phyloP scores from a whole-genome alignment of 2,888 invertebrate species.

The Acleris emargana region DNA sequence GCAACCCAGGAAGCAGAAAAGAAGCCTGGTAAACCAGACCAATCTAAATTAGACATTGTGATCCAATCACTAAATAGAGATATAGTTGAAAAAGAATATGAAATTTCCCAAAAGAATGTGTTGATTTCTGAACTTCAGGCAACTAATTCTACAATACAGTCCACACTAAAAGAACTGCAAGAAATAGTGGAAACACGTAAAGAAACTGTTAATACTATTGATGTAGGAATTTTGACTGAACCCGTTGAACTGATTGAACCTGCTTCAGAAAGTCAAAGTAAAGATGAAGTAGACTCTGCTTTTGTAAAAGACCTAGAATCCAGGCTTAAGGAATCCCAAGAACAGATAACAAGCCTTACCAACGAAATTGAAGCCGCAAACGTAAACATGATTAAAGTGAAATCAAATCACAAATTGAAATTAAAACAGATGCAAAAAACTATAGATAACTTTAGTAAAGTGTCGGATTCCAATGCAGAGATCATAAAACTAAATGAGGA shows the following conservation, averaged over 20 bases:
- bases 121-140: slow-evolving; percentile 65
- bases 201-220: slow-evolving; percentile 46
- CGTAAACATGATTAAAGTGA: slow-evolving; percentile 90
- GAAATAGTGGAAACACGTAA: slow-evolving; percentile 38
- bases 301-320: slow-evolving; percentile 62
- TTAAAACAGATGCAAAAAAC: slow-evolving; percentile 90
- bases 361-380: slow-evolving; percentile 89
- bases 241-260: slow-evolving; percentile 37
- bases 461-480: slow-evolving; percentile 87
- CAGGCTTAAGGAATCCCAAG: slow-evolving; percentile 71
- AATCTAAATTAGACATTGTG: slow-evolving; percentile 64
- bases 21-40: slow-evolving; percentile 64
- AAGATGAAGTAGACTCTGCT: slow-evolving; percentile 38
- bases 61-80: slow-evolving; percentile 78
- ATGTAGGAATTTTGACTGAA: slow-evolving; percentile 60
- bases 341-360: slow-evolving; percentile 82
- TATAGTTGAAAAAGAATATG: slow-evolving; percentile 74
- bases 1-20: slow-evolving; percentile 70
- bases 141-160: slow-evolving; percentile 46
- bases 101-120: slow-evolving; percentile 72
- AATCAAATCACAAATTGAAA: slow-evolving; percentile 88
- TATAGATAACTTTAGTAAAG: slow-evolving; percentile 86
- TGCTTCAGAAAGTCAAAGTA: slow-evolving; percentile 37
- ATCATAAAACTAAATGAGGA: slow-evolving; percentile 86
- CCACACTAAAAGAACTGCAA: slow-evolving; percentile 48